Evolutionary conservation across 2,797 vertebrate genomes (phyloP).

Genomic region (Ctenopoma multispine): DNA sequence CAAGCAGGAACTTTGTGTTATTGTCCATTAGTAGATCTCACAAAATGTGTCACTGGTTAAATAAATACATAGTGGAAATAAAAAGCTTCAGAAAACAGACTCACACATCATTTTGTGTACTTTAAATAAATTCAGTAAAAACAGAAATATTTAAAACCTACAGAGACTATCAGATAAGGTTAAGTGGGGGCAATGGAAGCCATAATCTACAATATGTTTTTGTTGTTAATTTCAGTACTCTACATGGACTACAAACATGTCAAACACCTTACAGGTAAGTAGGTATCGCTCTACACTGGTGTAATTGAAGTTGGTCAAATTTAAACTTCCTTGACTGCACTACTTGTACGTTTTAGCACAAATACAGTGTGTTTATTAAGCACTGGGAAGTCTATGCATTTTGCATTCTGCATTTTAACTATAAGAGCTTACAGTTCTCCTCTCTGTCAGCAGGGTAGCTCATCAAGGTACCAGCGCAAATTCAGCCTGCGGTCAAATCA

Average conservation of each 20-base stretch:
- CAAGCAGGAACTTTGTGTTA: no score
- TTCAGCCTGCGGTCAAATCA: constrained; percentile 2
- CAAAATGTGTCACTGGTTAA: no score
- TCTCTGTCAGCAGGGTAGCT: constrained; percentile 52
- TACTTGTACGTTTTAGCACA: neutral
- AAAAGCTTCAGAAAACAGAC: no score
- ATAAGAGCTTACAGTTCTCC: neutral
- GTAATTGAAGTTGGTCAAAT: neutral
- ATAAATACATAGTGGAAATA: no score
- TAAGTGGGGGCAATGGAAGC: neutral
- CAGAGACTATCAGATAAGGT: neutral
- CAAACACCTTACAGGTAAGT: constrained; percentile 36
- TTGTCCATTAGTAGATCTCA: no score
- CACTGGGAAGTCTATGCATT: neutral
- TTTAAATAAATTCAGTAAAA: no score
- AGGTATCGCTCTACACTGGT: neutral
- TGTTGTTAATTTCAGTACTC: constrained; percentile 32
- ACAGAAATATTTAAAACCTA: neutral
- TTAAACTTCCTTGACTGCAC: neutral
- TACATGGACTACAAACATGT: constrained; percentile 10
- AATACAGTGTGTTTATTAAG: neutral
- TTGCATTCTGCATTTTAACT: neutral
- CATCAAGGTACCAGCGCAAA: constrained; percentile 12
- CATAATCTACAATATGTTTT: neutral
- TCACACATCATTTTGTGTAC: no score